phyloP scores from a whole-genome alignment of 2,888 invertebrate genomes.

The Protula sp. region DNA sequence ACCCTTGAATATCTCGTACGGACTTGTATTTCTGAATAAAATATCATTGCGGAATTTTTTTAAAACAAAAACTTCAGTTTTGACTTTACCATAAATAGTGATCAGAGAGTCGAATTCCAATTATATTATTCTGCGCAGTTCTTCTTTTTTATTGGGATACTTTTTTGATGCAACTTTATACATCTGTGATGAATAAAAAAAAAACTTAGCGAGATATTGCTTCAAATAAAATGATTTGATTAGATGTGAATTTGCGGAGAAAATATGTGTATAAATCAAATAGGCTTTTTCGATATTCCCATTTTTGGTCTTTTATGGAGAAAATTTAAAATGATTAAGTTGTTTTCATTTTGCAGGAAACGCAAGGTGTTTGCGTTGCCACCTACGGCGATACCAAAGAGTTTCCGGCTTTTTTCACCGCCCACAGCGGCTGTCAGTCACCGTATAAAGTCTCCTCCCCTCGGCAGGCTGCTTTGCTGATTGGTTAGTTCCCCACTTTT shows the following conservation, averaged over 20 bases:
- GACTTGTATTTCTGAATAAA: no score
- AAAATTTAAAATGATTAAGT: no score
- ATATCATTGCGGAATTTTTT: neutral
- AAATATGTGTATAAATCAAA: no score
- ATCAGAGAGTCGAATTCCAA: neutral
- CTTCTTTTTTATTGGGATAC: no score
- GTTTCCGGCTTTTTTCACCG: constrained; percentile 93
- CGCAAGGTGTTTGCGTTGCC: constrained; percentile 86
- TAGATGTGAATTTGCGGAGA: no score
- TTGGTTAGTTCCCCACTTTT: constrained; percentile 30
- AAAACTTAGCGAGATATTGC: no score
- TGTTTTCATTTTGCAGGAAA: no score
- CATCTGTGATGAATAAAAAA: no score
- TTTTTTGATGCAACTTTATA: no score
- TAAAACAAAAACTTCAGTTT: neutral
- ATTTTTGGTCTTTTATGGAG: no score
- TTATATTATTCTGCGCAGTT: neutral
- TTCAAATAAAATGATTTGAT: no score
- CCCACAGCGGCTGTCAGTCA: constrained; percentile 67
- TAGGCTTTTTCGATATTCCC: no score
- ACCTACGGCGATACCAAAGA: constrained; percentile 64
- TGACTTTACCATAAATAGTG: neutral
- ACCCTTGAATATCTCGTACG: constrained; percentile 88
- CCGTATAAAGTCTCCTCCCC: constrained; percentile 67
- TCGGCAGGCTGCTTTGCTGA: constrained; percentile 65